Evolutionary conservation across 64 coral and sea anemone species (phyloP), one percentile per base, ranked within the genome.

Genomic region (Trachythela sp.): DNA sequence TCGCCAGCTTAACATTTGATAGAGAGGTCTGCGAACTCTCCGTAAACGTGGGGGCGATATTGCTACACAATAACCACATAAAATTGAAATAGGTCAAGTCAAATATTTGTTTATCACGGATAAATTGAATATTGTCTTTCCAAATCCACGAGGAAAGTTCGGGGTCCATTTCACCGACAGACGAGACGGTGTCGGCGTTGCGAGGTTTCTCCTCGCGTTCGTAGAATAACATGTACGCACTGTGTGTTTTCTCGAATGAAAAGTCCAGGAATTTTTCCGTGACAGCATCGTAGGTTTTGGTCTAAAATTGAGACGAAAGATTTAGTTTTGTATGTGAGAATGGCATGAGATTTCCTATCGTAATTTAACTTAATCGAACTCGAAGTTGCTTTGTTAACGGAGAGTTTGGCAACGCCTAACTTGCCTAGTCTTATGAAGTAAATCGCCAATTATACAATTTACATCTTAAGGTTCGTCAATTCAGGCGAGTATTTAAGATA

Each of bases 211-310:
- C 91, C 50, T 86, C 85, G 0, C 95, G 95, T 85, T 99, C 95
- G 60, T 99, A 99, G 52, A 99, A 99, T 80, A 99, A 70, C 95
- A 99, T 99, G 39, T 99, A 99, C 0, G 95, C 95, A 89, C 95
- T 99, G 87, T 99, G 95, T 20, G 95, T 99, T 91, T 99, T 99
- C 40, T 99, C 95, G 45, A 99, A 99, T 51, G 95, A 99, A 31
- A 99, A 94, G 41, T 99, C 95, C 95, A 99, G 94, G 52, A 99
- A 99, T 67, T 99, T 99, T 51, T 99, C 95, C 32, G 95, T 94
- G 8, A 99, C 93, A 54, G 92, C 95, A 83, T 99, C 95, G 17
- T 99, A 99, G 0, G 95, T 99, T 86, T 99, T 99, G 10, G 95
- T 99, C 95, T 99, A 33, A 64, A 64, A 64, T 64, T 0, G 20